A percentile compares a stretch with the other conserved stretches of the same genome.
Evolutionary conservation across 23 tunicate species (phyloP).

Genomic region (Trididemnum nubilum): DNA sequence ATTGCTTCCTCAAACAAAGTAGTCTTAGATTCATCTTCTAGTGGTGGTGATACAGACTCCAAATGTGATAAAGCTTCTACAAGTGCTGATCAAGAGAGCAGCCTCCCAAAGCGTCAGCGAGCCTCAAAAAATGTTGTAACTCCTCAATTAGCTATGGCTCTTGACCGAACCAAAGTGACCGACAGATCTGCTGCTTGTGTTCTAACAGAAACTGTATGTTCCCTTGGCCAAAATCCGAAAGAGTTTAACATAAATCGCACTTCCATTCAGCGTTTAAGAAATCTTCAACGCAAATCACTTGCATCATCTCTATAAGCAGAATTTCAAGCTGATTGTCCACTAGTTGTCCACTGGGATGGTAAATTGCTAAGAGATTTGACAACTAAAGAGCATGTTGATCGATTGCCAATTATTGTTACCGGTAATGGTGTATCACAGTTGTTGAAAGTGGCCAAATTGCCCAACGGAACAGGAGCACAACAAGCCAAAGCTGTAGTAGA

Average conservation of each 20-base stretch:
- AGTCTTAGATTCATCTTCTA: conserved; percentile 13
- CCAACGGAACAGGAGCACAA: too few species aligned
- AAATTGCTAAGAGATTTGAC: too few species aligned
- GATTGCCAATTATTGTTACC: not conserved
- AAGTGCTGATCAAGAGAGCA: conserved; percentile 5
- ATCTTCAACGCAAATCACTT: not conserved
- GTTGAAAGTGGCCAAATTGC: too few species aligned
- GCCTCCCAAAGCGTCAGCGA: not conserved
- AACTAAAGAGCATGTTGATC: too few species aligned
- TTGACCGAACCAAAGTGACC: not conserved
- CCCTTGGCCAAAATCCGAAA: conserved; percentile 18
- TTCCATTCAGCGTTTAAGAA: too few species aligned
- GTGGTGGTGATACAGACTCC: conserved; percentile 15
- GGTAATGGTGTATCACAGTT: conserved; percentile 6
- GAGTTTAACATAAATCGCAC: conserved; percentile 28
- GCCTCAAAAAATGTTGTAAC: conserved; percentile 20
- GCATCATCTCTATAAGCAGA: not conserved
- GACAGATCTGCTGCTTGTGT: conserved; percentile 29
- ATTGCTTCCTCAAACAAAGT: not conserved
- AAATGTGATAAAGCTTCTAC: not conserved
- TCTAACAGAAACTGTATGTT: conserved; percentile 18
- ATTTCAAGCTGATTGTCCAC: conserved; percentile 16
- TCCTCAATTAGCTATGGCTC: conserved; percentile 35
- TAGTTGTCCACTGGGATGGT: not conserved
- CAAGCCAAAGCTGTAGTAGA: too few species aligned